Evolutionary conservation across 1,140 invertebrate genomes (phyloP).

Genomic region (Hyposmocoma kahamanoa): DNA sequence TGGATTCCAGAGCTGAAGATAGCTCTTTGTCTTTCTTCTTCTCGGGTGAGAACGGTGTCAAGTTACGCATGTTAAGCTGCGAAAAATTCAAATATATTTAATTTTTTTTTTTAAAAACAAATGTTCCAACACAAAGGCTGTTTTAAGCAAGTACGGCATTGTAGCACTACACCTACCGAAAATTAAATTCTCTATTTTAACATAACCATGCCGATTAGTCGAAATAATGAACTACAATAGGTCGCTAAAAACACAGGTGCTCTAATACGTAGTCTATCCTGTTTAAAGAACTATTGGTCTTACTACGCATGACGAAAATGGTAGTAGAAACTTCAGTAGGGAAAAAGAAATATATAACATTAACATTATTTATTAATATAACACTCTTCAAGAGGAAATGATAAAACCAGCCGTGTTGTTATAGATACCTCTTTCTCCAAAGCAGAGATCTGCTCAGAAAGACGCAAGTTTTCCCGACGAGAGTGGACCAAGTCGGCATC

Average conservation of each 20-base stretch:
- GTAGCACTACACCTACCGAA: not conserved
- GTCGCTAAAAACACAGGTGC: too few species aligned
- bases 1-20: conserved; percentile 81
- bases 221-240: too few species aligned
- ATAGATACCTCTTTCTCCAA: conserved; percentile 83
- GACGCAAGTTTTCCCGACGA: conserved; percentile 82
- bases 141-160: not conserved
- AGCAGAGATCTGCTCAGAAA: conserved; percentile 83
- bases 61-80: conserved; percentile 61
- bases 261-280: too few species aligned
- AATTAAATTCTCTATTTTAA: not conserved
- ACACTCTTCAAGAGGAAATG: not conserved
- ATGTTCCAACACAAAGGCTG: not conserved
- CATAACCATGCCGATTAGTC: too few species aligned
- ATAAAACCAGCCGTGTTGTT: too few species aligned
- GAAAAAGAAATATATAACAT: not conserved
- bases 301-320: not conserved
- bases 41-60: conserved; percentile 69
- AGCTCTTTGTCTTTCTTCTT: conserved; percentile 80
- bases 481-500: conserved; percentile 86
- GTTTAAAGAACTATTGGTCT: not conserved
- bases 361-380: not conserved
- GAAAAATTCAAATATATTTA: conserved; percentile 5
- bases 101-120: not conserved
- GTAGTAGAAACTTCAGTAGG: not conserved